Base-by-base conservation (phyloP, 2,888 invertebrate species). In the Microctonus hyperodae region DNA sequence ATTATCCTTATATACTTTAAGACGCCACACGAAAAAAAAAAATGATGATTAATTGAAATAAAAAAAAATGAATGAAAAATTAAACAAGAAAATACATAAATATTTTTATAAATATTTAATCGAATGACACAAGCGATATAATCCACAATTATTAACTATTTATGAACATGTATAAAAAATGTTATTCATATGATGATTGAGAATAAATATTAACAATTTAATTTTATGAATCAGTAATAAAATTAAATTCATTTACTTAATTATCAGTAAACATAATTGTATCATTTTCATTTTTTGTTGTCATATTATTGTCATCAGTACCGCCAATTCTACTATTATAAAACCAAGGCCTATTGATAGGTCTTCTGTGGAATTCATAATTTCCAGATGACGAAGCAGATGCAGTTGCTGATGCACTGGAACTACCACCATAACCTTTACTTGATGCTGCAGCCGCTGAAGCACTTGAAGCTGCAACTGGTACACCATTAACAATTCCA, bases 401-500 rank as follows among this genome's bases (percentile, higher is more conserved):
- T 23, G 66, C 62, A 9, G 64, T 62, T 10, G 67, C 60, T 23
- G 69, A 37, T 20, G 57, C 62, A 16, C 48, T 2, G 13, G 28
- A 28, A 28, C 51, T 37, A 10, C 40, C 35, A 1, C 53, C 64
- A 3, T 50, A 22, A n/a, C 65, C 51, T 33, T 55, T 50, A 5
- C n/a, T n/a, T n/a, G n/a, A n/a, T n/a, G 69, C 67, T 10, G 66
- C 56, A 1, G 70, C 70, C 13, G 70, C 60, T 7, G 69, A 55
- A 6, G 70, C 67, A 0, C 68, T 40, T 13, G 70, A 66, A 11
- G 69, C 67, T 4, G 72, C 69, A 10, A 67, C 65, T 22, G 70
- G 67, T 23, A 64, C 28, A 22, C 72, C 72, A 28, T 70, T 68
- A 2, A 65, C 62, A 58, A 72, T 63, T 25, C 70, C 70, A 37